A percentile compares a stretch with the other conserved stretches of the same genome.
These are phyloP conservation scores for Sthenelais limicola DNA, from an alignment of 2,888 invertebrate species.

Conservation along the genomic window DNA sequence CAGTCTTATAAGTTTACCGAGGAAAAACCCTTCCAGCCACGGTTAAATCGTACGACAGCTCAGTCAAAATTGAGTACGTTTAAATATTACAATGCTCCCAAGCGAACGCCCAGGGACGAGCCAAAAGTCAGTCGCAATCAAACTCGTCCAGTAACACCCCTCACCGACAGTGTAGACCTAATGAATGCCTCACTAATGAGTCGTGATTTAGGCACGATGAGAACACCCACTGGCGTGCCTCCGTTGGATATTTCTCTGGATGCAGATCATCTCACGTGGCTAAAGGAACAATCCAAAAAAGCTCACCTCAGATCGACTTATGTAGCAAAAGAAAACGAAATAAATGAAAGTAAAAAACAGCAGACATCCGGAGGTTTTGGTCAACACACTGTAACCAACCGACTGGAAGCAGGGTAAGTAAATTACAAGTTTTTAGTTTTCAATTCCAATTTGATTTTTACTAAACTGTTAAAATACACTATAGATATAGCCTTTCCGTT, in stretches of 20 bases:
- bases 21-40: slow-evolving; percentile 68
- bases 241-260: slow-evolving; percentile 69
- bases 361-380: too few relatives aligned
- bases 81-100: slow-evolving; percentile 67
- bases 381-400: too few relatives aligned
- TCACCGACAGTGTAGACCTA: slow-evolving; percentile 41
- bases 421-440: too few relatives aligned
- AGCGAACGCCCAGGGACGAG: not conserved
- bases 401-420: too few relatives aligned
- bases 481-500: too few relatives aligned
- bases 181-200: slow-evolving; percentile 64
- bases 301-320: slow-evolving; percentile 40
- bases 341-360: too few relatives aligned
- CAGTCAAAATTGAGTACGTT: slow-evolving; percentile 64
- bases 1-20: slow-evolving; percentile 66
- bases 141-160: slow-evolving; percentile 38
- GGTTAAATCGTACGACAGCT: slow-evolving; percentile 64
- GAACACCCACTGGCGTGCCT: slow-evolving; percentile 59
- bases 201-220: slow-evolving; percentile 57
- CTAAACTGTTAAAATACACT: too few relatives aligned
- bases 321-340: too few relatives aligned
- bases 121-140: not conserved
- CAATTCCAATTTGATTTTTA: too few relatives aligned
- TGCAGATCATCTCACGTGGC: slow-evolving; percentile 67
- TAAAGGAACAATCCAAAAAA: slow-evolving; percentile 57